phyloP scores from a whole-genome alignment of 1,140 invertebrate species.

The Apis dorsata region DNA sequence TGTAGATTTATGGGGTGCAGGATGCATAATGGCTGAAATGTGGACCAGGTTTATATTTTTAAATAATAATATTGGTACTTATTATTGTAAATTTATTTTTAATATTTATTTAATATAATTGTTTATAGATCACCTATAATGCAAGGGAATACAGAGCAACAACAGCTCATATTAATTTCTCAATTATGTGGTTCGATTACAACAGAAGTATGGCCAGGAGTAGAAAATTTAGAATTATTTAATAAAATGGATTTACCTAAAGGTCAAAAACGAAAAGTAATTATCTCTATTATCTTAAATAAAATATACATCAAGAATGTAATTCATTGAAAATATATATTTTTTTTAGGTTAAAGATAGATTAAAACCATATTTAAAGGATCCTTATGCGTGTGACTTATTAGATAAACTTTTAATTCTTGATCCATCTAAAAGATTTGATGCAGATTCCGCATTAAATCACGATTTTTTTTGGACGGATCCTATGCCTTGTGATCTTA shows the following conservation, averaged over 20 bases:
- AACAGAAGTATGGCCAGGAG: conserved; percentile 96
- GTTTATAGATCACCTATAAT: conserved; percentile 85
- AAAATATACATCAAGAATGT: neutral
- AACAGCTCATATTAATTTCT: conserved; percentile 96
- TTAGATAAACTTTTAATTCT: conserved; percentile 95
- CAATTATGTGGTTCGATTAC: conserved; percentile 98
- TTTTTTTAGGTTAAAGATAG: conserved; percentile 88
- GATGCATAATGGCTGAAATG: conserved; percentile 99
- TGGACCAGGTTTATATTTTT: conserved; percentile 91
- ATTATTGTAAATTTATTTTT: neutral
- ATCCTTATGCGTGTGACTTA: conserved; percentile 94
- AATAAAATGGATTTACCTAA: conserved; percentile 95
- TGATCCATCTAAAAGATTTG: conserved; percentile 85
- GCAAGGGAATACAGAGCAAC: conserved; percentile 97
- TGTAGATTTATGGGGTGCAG: conserved; percentile 99
- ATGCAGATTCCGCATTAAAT: conserved; percentile 96
- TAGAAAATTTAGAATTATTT: conserved; percentile 95
- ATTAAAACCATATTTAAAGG: conserved; percentile 95
- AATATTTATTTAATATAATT: neutral
- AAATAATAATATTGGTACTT: neutral
- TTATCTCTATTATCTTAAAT: neutral
- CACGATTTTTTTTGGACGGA: conserved; percentile 99
- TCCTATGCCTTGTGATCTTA: conserved; percentile 91
- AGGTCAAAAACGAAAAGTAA: conserved; percentile 93
- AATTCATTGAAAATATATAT: neutral